Conservation (phyloP, 1,140 invertebrate species). For the Patella vulgata region DNA sequence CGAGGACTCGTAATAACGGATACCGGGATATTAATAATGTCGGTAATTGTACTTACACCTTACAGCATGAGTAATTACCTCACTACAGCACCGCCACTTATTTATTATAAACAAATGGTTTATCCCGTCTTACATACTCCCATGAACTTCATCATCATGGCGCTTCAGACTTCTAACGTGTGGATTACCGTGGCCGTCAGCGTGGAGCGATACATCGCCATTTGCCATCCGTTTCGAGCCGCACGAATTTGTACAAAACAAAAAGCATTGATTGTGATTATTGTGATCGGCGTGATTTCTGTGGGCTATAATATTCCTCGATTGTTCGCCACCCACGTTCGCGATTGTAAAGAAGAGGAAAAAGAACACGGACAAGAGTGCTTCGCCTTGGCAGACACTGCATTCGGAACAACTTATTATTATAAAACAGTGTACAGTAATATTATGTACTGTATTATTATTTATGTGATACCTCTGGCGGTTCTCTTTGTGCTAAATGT, state of each 20-base stretch:
- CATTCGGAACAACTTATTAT: constrained; percentile 40
- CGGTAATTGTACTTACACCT: constrained; percentile 11
- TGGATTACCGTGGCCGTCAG: constrained; percentile 64
- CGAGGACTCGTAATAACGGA: constrained; percentile 59
- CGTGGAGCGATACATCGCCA: constrained; percentile 61
- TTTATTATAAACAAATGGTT: constrained; percentile 47
- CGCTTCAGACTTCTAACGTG: constrained; percentile 60
- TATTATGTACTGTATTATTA: constrained; percentile 51
- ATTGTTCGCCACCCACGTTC: constrained; percentile 43
- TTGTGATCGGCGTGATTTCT: constrained; percentile 42
- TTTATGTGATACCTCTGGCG: constrained; percentile 53
- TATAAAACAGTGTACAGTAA: constrained; percentile 50
- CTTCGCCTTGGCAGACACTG: constrained; percentile 37
- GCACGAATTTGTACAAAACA: constrained; percentile 45
- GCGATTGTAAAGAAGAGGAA: constrained; percentile 33
- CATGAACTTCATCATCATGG: constrained; percentile 56
- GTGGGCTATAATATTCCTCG: constrained; percentile 61
- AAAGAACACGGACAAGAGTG: constrained; percentile 23
- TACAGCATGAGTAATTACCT: constrained; percentile 32
- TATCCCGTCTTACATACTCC: constrained; percentile 56
- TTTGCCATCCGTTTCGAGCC: constrained; percentile 60
- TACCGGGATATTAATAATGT: constrained; percentile 36
- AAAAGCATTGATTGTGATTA: constrained; percentile 47
- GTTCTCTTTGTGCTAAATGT: constrained; percentile 40
- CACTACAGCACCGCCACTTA: constrained; percentile 60